Evolutionary conservation across 2,888 invertebrate genomes (phyloP).

Genomic region (Diogma glabrata): DNA sequence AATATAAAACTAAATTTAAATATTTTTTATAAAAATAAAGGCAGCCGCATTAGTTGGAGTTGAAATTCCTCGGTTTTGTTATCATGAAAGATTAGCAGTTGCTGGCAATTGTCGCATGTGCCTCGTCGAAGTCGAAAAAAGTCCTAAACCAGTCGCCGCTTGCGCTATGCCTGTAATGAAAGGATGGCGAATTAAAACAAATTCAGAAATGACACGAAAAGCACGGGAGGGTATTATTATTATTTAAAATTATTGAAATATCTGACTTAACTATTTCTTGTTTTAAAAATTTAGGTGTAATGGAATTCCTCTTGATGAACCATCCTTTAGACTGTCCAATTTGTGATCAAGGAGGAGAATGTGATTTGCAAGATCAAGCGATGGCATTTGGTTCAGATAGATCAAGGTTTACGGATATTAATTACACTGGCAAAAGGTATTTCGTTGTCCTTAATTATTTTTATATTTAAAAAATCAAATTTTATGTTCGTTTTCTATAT

Average conservation of each 20-base stretch:
- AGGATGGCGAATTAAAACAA: constrained; percentile 97
- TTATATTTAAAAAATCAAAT: too few relatives aligned
- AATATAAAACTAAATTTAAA: too few relatives aligned
- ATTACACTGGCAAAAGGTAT: constrained; percentile 80
- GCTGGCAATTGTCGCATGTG: constrained; percentile 99
- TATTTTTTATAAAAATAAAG: constrained; percentile 36
- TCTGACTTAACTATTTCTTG: background rate
- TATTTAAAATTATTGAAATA: constrained; percentile 21
- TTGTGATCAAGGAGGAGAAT: constrained; percentile 96
- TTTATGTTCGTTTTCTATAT: constrained; percentile 17
- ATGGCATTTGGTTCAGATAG: constrained; percentile 97
- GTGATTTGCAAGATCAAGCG: constrained; percentile 94
- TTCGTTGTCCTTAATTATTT: constrained; percentile 12
- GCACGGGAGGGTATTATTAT: too few relatives aligned
- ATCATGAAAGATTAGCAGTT: constrained; percentile 95
- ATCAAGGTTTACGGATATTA: constrained; percentile 85
- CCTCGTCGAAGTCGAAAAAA: constrained; percentile 97
- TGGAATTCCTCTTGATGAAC: constrained; percentile 97
- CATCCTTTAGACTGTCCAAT: constrained; percentile 99
- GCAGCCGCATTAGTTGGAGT: constrained; percentile 91
- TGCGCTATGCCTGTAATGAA: constrained; percentile 99
- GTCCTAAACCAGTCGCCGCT: constrained; percentile 95
- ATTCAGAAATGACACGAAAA: constrained; percentile 82
- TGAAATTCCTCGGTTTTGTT: constrained; percentile 98
- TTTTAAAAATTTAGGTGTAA: constrained; percentile 69